Conservation (phyloP, 2,113 vertebrate genomes). For the Macrotis lagotis region DNA sequence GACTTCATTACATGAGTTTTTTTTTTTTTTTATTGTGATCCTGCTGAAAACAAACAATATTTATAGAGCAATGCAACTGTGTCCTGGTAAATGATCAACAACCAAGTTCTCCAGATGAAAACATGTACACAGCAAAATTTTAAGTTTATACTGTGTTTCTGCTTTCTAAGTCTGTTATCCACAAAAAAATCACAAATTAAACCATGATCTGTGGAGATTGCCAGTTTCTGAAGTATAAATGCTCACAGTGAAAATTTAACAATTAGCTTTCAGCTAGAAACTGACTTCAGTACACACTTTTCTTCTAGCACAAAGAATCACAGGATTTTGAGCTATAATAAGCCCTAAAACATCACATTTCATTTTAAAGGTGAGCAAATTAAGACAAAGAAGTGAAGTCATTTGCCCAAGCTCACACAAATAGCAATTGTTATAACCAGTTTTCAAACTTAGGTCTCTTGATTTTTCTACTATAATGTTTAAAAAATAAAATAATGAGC, state of each 20-base stretch:
- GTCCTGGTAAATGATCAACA: background rate
- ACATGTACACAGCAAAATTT: no score
- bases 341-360: background rate
- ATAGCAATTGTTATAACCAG: background rate
- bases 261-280: background rate
- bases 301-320: background rate
- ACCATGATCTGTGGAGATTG: background rate
- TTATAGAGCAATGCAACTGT: background rate
- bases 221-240: background rate
- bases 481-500: background rate
- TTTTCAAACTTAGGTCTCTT: background rate
- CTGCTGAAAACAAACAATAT: background rate
- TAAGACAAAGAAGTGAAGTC: background rate
- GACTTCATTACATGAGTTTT: background rate
- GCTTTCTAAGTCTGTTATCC: background rate
- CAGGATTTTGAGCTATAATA: background rate
- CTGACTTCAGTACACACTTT: background rate
- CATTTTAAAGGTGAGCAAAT: background rate
- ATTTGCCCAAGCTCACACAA: background rate
- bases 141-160: background rate
- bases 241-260: background rate
- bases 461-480: background rate
- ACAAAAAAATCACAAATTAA: background rate
- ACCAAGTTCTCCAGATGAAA: background rate
- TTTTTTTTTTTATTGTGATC: background rate